Percentiles rank a stretch among this genome's conserved stretches.
Evolutionary conservation across 2,888 invertebrate genomes (phyloP).

Genomic region (Cyaniris semiargus): DNA sequence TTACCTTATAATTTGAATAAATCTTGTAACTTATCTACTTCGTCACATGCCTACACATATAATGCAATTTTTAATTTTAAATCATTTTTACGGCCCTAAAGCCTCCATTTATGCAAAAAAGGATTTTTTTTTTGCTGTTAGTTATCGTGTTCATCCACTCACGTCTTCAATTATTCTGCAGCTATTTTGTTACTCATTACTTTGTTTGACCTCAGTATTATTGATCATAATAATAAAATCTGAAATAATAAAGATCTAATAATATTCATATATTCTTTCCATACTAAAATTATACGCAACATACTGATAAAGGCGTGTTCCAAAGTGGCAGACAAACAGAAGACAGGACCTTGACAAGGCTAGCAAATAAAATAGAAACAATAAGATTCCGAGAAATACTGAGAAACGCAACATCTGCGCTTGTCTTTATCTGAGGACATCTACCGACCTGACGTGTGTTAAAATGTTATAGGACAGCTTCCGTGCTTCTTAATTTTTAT

Average conservation of each 20-base stretch:
- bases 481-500: constrained; percentile 42
- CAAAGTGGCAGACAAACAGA: constrained; percentile 34
- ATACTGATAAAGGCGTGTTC: constrained; percentile 30
- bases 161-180: not conserved
- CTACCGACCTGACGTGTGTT: constrained; percentile 44
- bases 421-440: constrained; percentile 66
- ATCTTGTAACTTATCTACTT: too few relatives aligned
- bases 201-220: not conserved
- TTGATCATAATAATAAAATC: not conserved
- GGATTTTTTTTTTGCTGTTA: too few relatives aligned
- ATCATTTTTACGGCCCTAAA: too few relatives aligned
- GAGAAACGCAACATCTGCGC: constrained; percentile 60
- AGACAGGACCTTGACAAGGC: constrained; percentile 57
- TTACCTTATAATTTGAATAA: too few relatives aligned
- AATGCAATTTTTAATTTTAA: too few relatives aligned
- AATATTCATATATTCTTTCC: not conserved
- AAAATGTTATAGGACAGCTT: constrained; percentile 50
- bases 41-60: too few relatives aligned
- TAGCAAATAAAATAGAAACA: constrained; percentile 57
- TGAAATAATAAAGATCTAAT: not conserved
- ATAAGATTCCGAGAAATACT: constrained; percentile 57
- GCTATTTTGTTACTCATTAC: not conserved
- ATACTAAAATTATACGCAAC: not conserved
- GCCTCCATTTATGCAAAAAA: too few relatives aligned
- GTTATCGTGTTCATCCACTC: too few relatives aligned